phyloP scores from a whole-genome alignment of 2,888 invertebrate genomes.

The Camponotus fellah region DNA sequence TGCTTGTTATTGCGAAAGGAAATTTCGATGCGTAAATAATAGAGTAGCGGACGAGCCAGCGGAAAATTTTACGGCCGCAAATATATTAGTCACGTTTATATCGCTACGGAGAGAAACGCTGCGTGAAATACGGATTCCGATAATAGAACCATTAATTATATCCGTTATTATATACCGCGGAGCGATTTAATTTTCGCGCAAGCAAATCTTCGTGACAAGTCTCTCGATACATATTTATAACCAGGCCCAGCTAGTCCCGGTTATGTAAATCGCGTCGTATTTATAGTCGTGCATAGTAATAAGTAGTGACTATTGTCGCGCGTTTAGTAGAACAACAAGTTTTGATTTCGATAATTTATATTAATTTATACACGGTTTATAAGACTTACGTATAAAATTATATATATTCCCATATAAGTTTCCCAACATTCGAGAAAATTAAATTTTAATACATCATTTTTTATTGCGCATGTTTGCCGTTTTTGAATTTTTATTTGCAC shows the following conservation, averaged over 20 bases:
- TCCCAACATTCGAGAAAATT: background rate
- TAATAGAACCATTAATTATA: conserved; percentile 34
- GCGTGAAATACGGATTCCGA: conserved; percentile 17
- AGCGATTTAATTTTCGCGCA: conserved; percentile 31
- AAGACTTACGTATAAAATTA: background rate
- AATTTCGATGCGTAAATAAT: background rate
- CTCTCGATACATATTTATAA: conserved; percentile 40
- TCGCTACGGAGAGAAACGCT: background rate
- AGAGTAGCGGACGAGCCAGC: background rate
- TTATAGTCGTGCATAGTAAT: conserved; percentile 41
- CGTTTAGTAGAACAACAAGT: conserved; percentile 10
- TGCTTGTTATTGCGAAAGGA: background rate
- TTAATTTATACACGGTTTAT: conserved; percentile 10
- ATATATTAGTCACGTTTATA: conserved; percentile 15
- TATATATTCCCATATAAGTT: no score
- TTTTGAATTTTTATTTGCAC: no score
- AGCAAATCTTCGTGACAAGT: conserved; percentile 48
- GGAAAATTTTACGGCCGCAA: background rate
- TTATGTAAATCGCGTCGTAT: conserved; percentile 47
- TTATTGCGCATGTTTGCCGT: no score
- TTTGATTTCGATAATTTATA: background rate
- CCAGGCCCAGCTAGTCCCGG: conserved; percentile 34
- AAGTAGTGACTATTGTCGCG: conserved; percentile 37
- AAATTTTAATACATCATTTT: background rate
- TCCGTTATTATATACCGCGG: background rate